Conservation (phyloP, 2,797 vertebrate genomes). For the Chaunax sp. region DNA sequence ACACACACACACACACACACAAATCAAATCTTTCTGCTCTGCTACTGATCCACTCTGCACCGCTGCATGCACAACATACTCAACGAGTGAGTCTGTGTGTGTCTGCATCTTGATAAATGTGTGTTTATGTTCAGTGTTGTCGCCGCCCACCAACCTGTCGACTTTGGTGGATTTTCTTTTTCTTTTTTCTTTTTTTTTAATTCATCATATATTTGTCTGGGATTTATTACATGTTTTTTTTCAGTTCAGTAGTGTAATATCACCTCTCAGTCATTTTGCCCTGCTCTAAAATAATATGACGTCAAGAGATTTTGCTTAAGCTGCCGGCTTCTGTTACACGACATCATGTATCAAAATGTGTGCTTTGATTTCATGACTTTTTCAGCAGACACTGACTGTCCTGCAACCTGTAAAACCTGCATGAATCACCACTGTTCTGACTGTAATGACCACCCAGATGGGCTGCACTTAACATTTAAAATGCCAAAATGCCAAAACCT, state of each 20-base stretch:
- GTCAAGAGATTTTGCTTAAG: too few species aligned
- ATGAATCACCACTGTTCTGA: not conserved
- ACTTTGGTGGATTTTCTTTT: not conserved
- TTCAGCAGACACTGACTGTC: not conserved
- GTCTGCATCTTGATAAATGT: slow-evolving; percentile 37
- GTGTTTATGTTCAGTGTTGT: slow-evolving; percentile 12
- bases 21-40: slow-evolving; percentile 66
- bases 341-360: too few species aligned
- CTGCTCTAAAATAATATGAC: too few species aligned
- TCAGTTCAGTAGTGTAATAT: too few species aligned
- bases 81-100: slow-evolving; percentile 20
- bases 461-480: slow-evolving; percentile 31
- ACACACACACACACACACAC: slow-evolving; percentile 27
- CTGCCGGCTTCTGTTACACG: too few species aligned
- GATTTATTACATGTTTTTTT: too few species aligned
- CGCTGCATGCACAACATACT: slow-evolving; percentile 40
- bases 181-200: too few species aligned
- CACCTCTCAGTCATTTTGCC: too few species aligned
- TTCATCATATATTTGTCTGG: too few species aligned
- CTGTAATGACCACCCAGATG: slow-evolving; percentile 3
- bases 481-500: slow-evolving; percentile 31
- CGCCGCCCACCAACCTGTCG: not conserved
- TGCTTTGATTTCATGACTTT: not conserved
- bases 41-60: slow-evolving; percentile 59
- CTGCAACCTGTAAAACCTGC: not conserved